Conservation (phyloP, 2,888 invertebrate genomes). For the Megamerina dolium region DNA sequence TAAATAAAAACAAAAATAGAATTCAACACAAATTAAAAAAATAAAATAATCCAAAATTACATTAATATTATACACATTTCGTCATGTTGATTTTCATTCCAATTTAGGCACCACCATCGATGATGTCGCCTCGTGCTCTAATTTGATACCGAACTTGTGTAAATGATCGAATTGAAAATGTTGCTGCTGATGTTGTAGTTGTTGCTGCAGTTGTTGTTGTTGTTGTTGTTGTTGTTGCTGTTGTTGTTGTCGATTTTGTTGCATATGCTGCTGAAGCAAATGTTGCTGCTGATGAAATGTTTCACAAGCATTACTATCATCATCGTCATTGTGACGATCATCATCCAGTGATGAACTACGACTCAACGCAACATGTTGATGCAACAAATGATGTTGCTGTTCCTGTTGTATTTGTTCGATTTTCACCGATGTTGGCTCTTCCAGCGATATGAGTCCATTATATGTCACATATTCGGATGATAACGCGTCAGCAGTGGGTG, state of each 20-base stretch:
- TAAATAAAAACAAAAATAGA: no score
- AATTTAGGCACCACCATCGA: conserved; percentile 47
- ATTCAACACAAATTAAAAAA: no score
- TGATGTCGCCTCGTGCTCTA: conserved; percentile 43
- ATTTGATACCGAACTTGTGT: conserved; percentile 39
- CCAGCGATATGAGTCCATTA: conserved; percentile 18
- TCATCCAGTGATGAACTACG: conserved; percentile 45
- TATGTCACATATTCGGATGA: conserved; percentile 21
- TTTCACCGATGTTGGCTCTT: conserved; percentile 28
- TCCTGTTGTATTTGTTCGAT: conserved; percentile 29
- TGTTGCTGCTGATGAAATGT: conserved; percentile 30
- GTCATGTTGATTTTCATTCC: no score
- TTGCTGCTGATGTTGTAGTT: conserved; percentile 33
- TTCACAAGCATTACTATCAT: no score
- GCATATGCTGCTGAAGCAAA: conserved; percentile 23
- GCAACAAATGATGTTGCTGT: conserved; percentile 28
- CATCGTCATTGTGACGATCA: conserved; percentile 31
- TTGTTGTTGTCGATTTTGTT: conserved; percentile 29
- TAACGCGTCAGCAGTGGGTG: conserved; percentile 17
- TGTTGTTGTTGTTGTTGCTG: conserved; percentile 26
- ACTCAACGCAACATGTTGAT: conserved; percentile 34
- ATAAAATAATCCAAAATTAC: no score
- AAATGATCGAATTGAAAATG: conserved; percentile 38
- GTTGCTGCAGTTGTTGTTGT: conserved; percentile 23
- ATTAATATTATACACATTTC: no score